These are phyloP conservation scores for Copidosoma aretas DNA, from an alignment of 2,888 invertebrate species.

Conservation along the genomic window DNA sequence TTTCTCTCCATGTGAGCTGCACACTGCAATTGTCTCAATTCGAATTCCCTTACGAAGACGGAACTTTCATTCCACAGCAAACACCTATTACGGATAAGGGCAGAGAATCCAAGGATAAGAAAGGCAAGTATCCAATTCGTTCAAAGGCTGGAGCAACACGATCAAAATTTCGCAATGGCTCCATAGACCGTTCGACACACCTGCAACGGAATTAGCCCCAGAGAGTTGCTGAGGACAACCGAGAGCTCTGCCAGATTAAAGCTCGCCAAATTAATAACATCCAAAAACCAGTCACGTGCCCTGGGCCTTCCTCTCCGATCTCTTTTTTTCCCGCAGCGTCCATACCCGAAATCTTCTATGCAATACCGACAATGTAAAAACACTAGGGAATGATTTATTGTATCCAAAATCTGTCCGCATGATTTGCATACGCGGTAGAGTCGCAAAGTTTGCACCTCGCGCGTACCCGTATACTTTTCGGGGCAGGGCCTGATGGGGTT, in stretches of 20 bases:
- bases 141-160: conserved; percentile 52
- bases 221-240: conserved; percentile 52
- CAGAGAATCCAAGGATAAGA: neutral
- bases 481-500: neutral
- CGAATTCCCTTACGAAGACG: too few species aligned
- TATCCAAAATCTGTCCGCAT: neutral
- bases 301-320: too few species aligned
- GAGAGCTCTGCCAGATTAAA: conserved; percentile 23
- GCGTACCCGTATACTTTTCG: conserved; percentile 10
- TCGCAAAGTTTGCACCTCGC: conserved; percentile 33
- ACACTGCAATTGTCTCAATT: too few species aligned
- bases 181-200: conserved; percentile 63
- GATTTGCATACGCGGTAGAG: conserved; percentile 27
- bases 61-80: too few species aligned
- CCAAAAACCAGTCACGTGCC: conserved; percentile 29
- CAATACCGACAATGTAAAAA: neutral
- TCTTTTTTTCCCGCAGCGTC: conserved; percentile 33
- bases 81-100: neutral
- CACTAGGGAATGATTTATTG: too few species aligned
- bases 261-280: conserved; percentile 53
- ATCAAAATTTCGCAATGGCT: conserved; percentile 62
- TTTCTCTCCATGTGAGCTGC: too few species aligned
- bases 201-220: conserved; percentile 52
- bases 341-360: conserved; percentile 20
- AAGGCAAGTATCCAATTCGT: too few species aligned